phyloP scores from a whole-genome alignment of 2,888 invertebrate genomes.

The Macroteleia sp. region DNA sequence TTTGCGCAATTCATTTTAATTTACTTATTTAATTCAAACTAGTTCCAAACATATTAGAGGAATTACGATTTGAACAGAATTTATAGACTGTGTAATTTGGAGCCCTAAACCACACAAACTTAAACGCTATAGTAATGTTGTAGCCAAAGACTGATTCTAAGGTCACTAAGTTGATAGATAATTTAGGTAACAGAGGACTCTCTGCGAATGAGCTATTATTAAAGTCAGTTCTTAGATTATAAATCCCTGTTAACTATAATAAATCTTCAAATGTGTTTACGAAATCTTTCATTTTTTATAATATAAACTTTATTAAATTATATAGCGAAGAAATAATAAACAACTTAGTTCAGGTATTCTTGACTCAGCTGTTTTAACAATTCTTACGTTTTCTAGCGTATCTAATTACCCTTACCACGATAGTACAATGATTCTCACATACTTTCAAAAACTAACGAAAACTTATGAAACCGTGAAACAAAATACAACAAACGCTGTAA shows the following conservation, averaged over 20 bases:
- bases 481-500: conserved; percentile 18
- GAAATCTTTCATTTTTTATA: conserved; percentile 4
- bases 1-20: conserved; percentile 18
- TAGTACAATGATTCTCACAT: conserved; percentile 32
- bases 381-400: conserved; percentile 19
- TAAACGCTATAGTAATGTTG: conserved; percentile 49
- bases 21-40: conserved; percentile 9
- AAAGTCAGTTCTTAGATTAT: conserved; percentile 50
- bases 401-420: conserved; percentile 44
- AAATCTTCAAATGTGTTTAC: conserved; percentile 18
- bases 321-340: conserved; percentile 7
- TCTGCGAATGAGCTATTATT: conserved; percentile 57
- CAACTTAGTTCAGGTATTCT: not conserved
- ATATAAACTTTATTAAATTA: conserved; percentile 27
- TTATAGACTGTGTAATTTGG: conserved; percentile 58
- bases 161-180: conserved; percentile 57
- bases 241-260: conserved; percentile 46
- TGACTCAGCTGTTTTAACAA: conserved; percentile 7
- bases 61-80: conserved; percentile 43
- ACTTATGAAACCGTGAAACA: conserved; percentile 12
- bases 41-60: conserved; percentile 20
- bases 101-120: conserved; percentile 47
- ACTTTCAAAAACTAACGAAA: conserved; percentile 15
- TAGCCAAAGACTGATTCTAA: conserved; percentile 61
- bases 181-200: conserved; percentile 55